A percentile compares a stretch with the other conserved stretches of the same genome.
These are phyloP conservation scores for Virgularia gustaviana DNA, from an alignment of 92 coral and sea anemone species.

Conservation along the genomic window DNA sequence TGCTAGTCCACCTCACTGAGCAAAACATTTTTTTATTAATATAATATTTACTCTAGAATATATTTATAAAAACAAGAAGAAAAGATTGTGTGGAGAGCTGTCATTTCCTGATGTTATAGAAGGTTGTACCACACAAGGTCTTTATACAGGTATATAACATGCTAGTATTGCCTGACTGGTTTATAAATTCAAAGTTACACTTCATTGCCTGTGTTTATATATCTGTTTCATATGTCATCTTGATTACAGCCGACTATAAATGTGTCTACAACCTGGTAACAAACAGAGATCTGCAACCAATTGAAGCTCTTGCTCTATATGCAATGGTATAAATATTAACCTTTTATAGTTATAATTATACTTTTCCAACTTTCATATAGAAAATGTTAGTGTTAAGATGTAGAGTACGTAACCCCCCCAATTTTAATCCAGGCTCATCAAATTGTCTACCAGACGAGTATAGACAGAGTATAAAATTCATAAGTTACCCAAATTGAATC, in stretches of 20 bases:
- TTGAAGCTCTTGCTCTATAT: conserved; percentile 75
- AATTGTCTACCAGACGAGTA: too few relatives aligned
- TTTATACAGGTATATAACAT: conserved; percentile 16
- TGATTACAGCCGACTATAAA: conserved; percentile 68
- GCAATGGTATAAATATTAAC: too few relatives aligned
- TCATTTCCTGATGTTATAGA: conserved; percentile 36
- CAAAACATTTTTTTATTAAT: not conserved
- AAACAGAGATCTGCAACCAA: conserved; percentile 83
- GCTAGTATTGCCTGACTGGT: not conserved
- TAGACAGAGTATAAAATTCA: too few relatives aligned
- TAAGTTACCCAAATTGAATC: not conserved
- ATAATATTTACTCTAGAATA: conserved; percentile 1
- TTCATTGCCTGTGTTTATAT: not conserved
- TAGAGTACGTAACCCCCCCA: too few relatives aligned
- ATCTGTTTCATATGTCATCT: not conserved
- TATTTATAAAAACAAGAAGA: not conserved
- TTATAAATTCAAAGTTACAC: not conserved
- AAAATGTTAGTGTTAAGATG: too few relatives aligned
- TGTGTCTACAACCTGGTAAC: conserved; percentile 92
- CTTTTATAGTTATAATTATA: too few relatives aligned
- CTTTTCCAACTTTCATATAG: too few relatives aligned
- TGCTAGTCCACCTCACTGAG: not conserved
- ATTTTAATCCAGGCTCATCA: too few relatives aligned
- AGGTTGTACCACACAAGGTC: conserved; percentile 62
- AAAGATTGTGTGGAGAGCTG: not conserved